A percentile compares a stretch with the other conserved stretches of the same genome.
Conservation (phyloP, 2,797 vertebrate genomes). For the Pangasius larnaudii region DNA sequence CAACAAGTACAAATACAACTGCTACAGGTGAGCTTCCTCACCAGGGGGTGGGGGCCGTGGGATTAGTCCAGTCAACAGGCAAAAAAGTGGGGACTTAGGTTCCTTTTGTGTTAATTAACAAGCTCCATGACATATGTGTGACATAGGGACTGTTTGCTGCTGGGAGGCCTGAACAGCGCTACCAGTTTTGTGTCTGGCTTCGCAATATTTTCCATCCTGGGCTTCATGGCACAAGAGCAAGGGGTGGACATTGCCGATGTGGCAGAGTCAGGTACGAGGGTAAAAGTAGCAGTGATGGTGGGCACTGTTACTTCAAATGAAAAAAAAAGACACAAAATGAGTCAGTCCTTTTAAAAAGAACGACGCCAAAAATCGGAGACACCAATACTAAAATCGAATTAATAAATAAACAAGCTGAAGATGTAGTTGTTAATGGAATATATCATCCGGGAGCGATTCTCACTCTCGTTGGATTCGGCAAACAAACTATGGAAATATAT, state of each 20-base stretch:
- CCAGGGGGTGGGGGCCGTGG: constrained; percentile 69
- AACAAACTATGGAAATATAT: constrained; percentile 46
- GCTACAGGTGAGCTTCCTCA: constrained; percentile 92
- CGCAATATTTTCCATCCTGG: constrained; percentile 96
- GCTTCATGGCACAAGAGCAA: constrained; percentile 98
- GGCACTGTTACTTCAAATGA: constrained; percentile 89
- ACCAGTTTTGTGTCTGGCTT: constrained; percentile 99
- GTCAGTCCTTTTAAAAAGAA: constrained; percentile 44
- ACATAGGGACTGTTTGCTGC: constrained; percentile 99
- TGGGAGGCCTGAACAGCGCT: constrained; percentile 99
- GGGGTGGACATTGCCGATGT: constrained; percentile 99
- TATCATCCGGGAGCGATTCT: constrained; percentile 34
- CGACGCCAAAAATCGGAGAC: constrained; percentile 58
- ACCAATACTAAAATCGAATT: constrained; percentile 47
- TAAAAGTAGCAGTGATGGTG: constrained; percentile 94
- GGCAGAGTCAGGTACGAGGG: constrained; percentile 99
- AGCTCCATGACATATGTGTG: constrained; percentile 99
- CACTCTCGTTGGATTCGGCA: constrained; percentile 53
- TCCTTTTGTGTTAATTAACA: constrained; percentile 95
- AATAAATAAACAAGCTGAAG: constrained; percentile 30
- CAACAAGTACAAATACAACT: constrained; percentile 99
- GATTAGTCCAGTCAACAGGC: constrained; percentile 50
- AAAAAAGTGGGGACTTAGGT: constrained; percentile 74
- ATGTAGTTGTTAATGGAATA: constrained; percentile 34
- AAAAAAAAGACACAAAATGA: constrained; percentile 63